A percentile compares a stretch with the other conserved stretches of the same genome.
These are phyloP conservation scores for Tiliqua scincoides DNA, from an alignment of 2,113 vertebrate genomes.

Conservation along the genomic window DNA sequence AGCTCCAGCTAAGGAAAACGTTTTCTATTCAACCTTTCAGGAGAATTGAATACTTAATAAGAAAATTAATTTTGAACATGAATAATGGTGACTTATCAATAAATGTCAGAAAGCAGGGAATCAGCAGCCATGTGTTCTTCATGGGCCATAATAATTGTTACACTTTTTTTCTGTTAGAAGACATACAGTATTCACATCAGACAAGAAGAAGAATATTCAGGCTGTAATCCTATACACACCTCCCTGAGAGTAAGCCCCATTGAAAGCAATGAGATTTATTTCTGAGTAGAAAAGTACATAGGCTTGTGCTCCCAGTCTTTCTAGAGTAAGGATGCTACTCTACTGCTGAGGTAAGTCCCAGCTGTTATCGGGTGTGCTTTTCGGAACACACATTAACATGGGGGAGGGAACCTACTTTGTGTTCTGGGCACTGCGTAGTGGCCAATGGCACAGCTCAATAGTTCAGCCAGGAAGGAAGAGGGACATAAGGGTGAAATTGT, in stretches of 20 bases:
- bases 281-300: neutral
- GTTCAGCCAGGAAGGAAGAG: too few relatives aligned
- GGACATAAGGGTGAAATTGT: too few relatives aligned
- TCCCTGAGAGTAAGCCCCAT: too few relatives aligned
- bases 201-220: neutral
- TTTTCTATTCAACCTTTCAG: constrained; percentile 27
- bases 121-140: neutral
- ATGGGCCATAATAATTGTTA: neutral
- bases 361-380: neutral
- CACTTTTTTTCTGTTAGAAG: neutral
- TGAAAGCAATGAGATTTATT: too few relatives aligned
- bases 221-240: too few relatives aligned
- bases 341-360: neutral
- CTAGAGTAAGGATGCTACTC: neutral
- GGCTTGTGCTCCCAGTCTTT: too few relatives aligned
- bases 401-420: too few relatives aligned
- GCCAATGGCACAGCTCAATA: too few relatives aligned
- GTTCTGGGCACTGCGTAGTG: too few relatives aligned
- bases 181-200: neutral
- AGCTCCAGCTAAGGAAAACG: neutral
- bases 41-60: constrained; percentile 18
- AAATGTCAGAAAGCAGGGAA: neutral
- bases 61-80: constrained; percentile 32
- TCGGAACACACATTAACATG: too few relatives aligned
- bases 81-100: constrained; percentile 12